phyloP scores from a whole-genome alignment of 2,888 invertebrate genomes.

The Scrobipalpa atriplicella region DNA sequence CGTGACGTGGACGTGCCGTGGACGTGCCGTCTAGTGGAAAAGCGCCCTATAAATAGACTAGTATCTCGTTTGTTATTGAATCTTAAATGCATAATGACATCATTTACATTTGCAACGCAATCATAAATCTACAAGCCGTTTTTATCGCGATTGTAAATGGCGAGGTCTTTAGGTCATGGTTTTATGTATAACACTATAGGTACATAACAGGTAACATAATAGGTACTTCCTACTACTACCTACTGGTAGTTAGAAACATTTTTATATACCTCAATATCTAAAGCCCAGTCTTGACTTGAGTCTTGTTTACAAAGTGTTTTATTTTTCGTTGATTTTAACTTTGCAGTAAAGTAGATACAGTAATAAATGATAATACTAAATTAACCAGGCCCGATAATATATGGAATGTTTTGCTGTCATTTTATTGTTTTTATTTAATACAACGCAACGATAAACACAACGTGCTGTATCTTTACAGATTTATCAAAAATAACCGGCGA shows the following conservation, averaged over 20 bases:
- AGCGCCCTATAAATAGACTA: neutral
- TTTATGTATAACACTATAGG: neutral
- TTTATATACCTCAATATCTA: neutral
- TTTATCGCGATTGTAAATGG: neutral
- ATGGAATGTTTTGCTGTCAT: neutral
- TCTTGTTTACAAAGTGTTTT: neutral
- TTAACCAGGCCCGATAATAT: no score
- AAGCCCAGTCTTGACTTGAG: neutral
- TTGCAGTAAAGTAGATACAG: no score
- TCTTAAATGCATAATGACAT: constrained; percentile 12
- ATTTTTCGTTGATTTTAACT: neutral
- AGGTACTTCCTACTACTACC: neutral
- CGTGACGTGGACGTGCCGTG: no score
- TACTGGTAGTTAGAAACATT: neutral
- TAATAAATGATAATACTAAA: no score
- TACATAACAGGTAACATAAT: neutral
- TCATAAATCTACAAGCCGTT: constrained; percentile 5
- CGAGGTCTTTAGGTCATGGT: neutral
- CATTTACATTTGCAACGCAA: constrained; percentile 8
- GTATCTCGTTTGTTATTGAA: neutral
- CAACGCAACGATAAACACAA: constrained; percentile 43
- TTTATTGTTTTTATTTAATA: constrained; percentile 15
- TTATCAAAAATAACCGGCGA: constrained; percentile 73
- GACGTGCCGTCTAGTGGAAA: no score
- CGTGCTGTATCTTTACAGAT: constrained; percentile 51